Percentiles rank a stretch among this genome's conserved stretches.
These are phyloP conservation scores for Pristionchus fissidentatus DNA, from an alignment of 2,888 invertebrate species.

Conservation along the genomic window DNA sequence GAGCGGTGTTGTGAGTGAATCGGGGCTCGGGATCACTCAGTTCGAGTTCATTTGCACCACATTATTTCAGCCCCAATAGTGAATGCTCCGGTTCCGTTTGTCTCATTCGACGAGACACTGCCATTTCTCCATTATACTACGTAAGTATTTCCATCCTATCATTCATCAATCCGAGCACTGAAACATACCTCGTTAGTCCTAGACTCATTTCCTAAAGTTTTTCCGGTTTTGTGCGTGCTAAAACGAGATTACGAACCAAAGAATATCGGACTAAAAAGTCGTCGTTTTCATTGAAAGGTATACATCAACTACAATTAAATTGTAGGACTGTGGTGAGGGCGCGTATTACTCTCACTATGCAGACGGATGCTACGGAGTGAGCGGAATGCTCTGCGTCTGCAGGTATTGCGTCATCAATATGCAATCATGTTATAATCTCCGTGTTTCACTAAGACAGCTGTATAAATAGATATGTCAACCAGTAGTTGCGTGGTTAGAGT, in stretches of 20 bases:
- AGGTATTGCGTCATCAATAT: background rate
- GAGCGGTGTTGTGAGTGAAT: no score
- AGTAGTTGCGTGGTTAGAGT: no score
- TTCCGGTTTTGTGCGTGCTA: no score
- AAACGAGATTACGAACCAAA: no score
- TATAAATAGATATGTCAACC: no score
- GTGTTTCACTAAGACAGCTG: no score
- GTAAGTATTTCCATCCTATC: no score
- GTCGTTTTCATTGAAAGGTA: no score
- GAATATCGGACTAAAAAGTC: no score
- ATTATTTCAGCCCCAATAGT: background rate
- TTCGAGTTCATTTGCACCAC: background rate
- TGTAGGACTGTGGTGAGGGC: slow-evolving; percentile 39
- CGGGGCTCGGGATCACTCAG: background rate
- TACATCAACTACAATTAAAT: background rate
- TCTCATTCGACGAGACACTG: slow-evolving; percentile 2
- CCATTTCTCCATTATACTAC: background rate
- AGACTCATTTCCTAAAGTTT: no score
- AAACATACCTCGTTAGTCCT: no score
- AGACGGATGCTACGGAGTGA: slow-evolving; percentile 28
- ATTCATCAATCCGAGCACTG: no score
- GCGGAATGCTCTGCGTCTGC: background rate
- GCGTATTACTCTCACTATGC: slow-evolving; percentile 15
- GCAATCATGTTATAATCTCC: background rate
- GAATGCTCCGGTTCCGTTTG: background rate